These are phyloP conservation scores for Clarias gariepinus DNA, from an alignment of 2,113 vertebrate species.

Conservation along the genomic window DNA sequence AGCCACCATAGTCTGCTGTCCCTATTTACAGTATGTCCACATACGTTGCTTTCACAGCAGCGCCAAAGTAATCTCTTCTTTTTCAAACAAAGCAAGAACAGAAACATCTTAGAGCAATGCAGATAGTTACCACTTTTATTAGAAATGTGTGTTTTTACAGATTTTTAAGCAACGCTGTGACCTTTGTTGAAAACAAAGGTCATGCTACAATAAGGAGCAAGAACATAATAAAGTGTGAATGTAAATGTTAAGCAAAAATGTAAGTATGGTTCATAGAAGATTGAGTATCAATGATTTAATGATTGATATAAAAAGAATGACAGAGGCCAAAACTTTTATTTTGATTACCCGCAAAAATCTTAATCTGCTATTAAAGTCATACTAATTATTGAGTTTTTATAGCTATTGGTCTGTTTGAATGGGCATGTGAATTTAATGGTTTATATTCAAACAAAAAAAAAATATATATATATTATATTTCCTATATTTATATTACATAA, in stretches of 20 bases:
- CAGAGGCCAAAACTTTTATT: not conserved
- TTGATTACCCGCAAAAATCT: not conserved
- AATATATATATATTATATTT: no score
- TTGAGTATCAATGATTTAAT: not conserved
- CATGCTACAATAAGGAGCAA: not conserved
- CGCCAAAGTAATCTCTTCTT: slow-evolving; percentile 38
- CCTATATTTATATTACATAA: no score
- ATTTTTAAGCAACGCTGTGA: no score
- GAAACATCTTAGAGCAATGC: not conserved
- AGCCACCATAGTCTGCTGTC: not conserved
- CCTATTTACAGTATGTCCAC: not conserved
- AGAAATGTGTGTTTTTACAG: not conserved
- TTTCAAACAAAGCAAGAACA: slow-evolving; percentile 33
- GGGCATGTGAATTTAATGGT: not conserved
- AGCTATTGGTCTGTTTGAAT: not conserved
- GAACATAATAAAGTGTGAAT: not conserved
- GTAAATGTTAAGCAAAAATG: not conserved
- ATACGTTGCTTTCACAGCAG: not conserved
- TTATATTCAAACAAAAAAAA: not conserved
- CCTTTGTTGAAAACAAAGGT: no score
- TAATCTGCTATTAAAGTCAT: not conserved
- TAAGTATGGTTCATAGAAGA: not conserved
- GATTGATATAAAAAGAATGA: not conserved
- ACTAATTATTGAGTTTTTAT: not conserved
- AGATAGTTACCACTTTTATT: not conserved